These are phyloP conservation scores for Cherax quadricarinatus DNA, from an alignment of 1,140 invertebrate species.

Conservation along the genomic window DNA sequence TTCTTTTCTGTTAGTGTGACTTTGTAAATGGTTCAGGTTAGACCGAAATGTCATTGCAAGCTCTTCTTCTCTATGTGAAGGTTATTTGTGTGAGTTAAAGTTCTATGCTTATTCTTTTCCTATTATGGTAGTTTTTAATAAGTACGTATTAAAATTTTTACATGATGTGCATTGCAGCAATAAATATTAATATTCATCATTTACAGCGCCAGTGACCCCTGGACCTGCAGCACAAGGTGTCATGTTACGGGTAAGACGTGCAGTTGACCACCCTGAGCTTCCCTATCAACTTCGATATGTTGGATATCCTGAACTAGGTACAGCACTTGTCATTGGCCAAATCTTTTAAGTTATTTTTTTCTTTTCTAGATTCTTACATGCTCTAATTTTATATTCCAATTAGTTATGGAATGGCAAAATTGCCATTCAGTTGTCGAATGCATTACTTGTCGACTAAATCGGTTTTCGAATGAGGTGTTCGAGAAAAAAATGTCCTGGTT, in stretches of 20 bases:
- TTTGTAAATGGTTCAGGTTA: too few relatives aligned
- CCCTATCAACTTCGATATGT: constrained; percentile 93
- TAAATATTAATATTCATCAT: background rate
- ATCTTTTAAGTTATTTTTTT: background rate
- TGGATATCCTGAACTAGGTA: constrained; percentile 86
- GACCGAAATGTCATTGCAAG: too few relatives aligned
- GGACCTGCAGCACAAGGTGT: constrained; percentile 80
- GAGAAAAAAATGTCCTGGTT: too few relatives aligned
- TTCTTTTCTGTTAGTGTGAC: too few relatives aligned
- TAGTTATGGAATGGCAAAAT: too few relatives aligned
- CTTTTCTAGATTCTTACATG: background rate
- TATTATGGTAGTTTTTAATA: too few relatives aligned
- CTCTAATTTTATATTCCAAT: background rate
- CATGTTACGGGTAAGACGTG: constrained; percentile 85
- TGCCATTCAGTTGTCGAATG: too few relatives aligned
- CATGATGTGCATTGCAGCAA: background rate
- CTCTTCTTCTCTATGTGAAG: too few relatives aligned
- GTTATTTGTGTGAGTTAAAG: too few relatives aligned
- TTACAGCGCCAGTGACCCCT: constrained; percentile 43
- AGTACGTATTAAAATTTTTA: background rate
- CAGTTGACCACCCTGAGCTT: constrained; percentile 85
- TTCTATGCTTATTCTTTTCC: too few relatives aligned
- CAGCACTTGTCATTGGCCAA: background rate
- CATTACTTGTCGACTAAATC: too few relatives aligned
- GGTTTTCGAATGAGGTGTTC: too few relatives aligned